Conservation (phyloP, 2,113 vertebrate genomes). For the Notarius lentiginosus region DNA sequence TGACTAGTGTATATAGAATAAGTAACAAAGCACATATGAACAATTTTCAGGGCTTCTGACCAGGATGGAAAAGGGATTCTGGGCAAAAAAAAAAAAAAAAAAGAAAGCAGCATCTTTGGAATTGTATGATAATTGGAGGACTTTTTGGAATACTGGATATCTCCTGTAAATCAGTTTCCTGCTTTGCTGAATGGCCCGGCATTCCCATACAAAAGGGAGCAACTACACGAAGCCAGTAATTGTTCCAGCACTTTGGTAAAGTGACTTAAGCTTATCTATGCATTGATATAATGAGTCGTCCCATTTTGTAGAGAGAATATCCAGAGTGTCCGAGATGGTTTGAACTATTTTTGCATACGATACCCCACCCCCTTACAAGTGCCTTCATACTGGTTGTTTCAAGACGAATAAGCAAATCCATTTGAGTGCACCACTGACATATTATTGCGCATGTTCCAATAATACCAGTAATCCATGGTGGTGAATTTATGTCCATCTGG, state of each 20-base stretch:
- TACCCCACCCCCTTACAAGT: constrained; percentile 21
- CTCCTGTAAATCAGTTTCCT: constrained; percentile 61
- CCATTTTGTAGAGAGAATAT: constrained; percentile 37
- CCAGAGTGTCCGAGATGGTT: constrained; percentile 33
- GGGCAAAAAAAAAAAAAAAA: constrained; percentile 30
- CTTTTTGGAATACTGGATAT: constrained; percentile 68
- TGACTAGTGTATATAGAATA: constrained; percentile 61
- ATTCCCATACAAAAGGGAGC: constrained; percentile 51
- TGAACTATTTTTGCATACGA: constrained; percentile 26
- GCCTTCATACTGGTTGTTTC: constrained; percentile 61
- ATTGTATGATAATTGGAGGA: constrained; percentile 64
- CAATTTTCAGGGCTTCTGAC: constrained; percentile 69
- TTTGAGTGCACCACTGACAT: constrained; percentile 71
- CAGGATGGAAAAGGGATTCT: constrained; percentile 65
- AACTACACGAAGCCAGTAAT: constrained; percentile 53
- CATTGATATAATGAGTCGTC: constrained; percentile 45
- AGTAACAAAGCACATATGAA: constrained; percentile 70
- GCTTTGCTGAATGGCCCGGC: constrained; percentile 52
- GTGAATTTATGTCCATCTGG: constrained; percentile 56
- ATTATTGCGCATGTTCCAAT: constrained; percentile 64
- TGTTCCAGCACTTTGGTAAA: constrained; percentile 60
- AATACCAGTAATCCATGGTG: constrained; percentile 66
- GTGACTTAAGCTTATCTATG: constrained; percentile 60
- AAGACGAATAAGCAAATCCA: constrained; percentile 59
- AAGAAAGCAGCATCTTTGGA: constrained; percentile 67